Evolutionary conservation across 2,113 vertebrate species (phyloP).

Genomic region (Callorhinus ursinus): DNA sequence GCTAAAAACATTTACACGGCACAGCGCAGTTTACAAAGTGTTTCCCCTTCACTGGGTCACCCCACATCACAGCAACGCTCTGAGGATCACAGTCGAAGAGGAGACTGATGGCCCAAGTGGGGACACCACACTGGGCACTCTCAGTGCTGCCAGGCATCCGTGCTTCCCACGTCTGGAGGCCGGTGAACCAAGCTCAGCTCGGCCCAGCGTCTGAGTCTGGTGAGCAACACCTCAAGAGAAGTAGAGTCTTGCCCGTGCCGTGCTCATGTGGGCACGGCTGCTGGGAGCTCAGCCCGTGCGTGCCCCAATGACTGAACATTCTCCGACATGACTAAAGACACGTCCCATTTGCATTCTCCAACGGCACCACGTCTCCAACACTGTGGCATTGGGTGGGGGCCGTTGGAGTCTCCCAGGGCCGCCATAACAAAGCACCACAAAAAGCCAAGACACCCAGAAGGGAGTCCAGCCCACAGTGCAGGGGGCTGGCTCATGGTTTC

Average conservation of each 20-base stretch:
- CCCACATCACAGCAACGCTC: rapidly evolving
- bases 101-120: neutral
- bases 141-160: too few relatives aligned
- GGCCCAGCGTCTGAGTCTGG: too few relatives aligned
- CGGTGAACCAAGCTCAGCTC: rapidly evolving
- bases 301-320: rapidly evolving
- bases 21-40: rapidly evolving
- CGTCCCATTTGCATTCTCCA: rapidly evolving
- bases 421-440: too few relatives aligned
- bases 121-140: neutral
- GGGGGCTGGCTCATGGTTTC: rapidly evolving
- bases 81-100: neutral
- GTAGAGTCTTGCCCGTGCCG: neutral
- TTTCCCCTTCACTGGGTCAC: rapidly evolving
- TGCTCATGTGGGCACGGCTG: neutral
- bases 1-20: neutral
- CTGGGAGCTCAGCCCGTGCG: neutral
- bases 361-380: neutral
- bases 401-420: too few relatives aligned
- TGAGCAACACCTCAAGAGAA: neutral
- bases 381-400: rapidly evolving
- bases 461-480: rapidly evolving
- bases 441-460: neutral
- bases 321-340: neutral
- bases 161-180: neutral